These are phyloP conservation scores for Lasiommata megera DNA, from an alignment of 2,888 invertebrate genomes.

Conservation along the genomic window DNA sequence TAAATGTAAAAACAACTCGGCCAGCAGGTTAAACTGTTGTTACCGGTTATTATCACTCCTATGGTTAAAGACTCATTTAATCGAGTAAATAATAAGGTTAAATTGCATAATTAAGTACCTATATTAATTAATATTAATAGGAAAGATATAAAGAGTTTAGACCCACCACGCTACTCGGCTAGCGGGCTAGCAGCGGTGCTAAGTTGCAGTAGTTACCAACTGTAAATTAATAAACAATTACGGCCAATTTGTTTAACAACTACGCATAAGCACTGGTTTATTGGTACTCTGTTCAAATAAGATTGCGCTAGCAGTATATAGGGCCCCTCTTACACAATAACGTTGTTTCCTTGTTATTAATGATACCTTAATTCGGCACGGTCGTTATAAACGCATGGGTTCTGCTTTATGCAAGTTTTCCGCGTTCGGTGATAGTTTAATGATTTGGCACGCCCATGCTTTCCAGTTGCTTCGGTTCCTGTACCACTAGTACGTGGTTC, in stretches of 20 bases:
- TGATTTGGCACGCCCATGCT: slow-evolving; percentile 37
- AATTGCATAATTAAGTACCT: too few species aligned
- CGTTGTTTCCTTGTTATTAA: slow-evolving; percentile 45
- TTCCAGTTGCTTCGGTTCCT: slow-evolving; percentile 34
- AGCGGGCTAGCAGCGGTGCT: not conserved
- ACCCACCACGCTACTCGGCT: too few species aligned
- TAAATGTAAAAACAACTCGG: too few species aligned
- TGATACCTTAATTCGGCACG: slow-evolving; percentile 42
- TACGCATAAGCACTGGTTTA: slow-evolving; percentile 30
- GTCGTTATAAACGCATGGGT: slow-evolving; percentile 37
- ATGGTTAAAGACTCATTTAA: too few species aligned
- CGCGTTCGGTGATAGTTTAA: slow-evolving; percentile 39
- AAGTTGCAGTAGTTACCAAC: slow-evolving; percentile 33
- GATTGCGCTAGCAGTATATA: slow-evolving; percentile 53
- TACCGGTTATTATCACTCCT: too few species aligned
- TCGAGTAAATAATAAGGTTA: too few species aligned
- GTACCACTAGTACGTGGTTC: not conserved
- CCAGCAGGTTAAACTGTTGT: too few species aligned
- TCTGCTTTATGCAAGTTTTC: slow-evolving; percentile 39
- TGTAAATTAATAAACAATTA: slow-evolving; percentile 44
- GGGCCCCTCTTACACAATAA: slow-evolving; percentile 45
- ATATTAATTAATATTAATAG: too few species aligned
- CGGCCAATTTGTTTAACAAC: slow-evolving; percentile 47
- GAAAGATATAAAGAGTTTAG: too few species aligned
- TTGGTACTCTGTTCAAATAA: slow-evolving; percentile 35